Base-by-base conservation (phyloP, 2,888 invertebrate genomes). In the Oligia strigilis region DNA sequence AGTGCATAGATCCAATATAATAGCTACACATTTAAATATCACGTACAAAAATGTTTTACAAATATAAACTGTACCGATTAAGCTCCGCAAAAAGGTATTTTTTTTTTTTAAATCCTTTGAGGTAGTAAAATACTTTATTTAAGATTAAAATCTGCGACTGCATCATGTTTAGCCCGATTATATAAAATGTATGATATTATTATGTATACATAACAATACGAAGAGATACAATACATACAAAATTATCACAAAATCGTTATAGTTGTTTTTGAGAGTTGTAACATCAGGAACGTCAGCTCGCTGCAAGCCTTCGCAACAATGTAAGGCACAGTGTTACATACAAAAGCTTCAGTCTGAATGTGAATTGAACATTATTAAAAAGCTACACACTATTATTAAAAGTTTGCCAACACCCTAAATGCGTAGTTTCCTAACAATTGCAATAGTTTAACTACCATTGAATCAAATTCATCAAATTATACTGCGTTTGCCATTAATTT, bases 251-350 rank as follows among this genome's bases (percentile, higher is more conserved):
- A 78, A 78, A 43, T 60, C 19, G 40, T 40, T 70, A 55, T 23
- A 46, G n/a, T 69, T 70, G 14, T 80, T 72, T 43, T 36, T 58
- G 72, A 55, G 67, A 82, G 43, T 77, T 40, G 64, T 69, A 58
- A 40, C 70, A 46, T 78, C n/a, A 64, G 65, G 43, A 19, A 23
- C 23, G 60, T 67, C 77, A 75, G 72, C 60, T 75, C 70, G 62
- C 58, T 40, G 60, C 55, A 67, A 83, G 66, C 83, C 46, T 62
- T 72, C 72, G 76, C 49, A 52, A 75, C 36, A 72, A 52, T 64
- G 70, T 73, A 85, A 86, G 84, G 87, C 85, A 83, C 87, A 75
- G 67, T 76, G 73, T 78, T 72, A 78, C 77, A 76, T 67, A 67
- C 29, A 46, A 65, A 78, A 75, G n/a, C 67, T 19, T 79, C 84